phyloP scores from a whole-genome alignment of 1,140 invertebrate species.

The Berghia stephanieae region DNA sequence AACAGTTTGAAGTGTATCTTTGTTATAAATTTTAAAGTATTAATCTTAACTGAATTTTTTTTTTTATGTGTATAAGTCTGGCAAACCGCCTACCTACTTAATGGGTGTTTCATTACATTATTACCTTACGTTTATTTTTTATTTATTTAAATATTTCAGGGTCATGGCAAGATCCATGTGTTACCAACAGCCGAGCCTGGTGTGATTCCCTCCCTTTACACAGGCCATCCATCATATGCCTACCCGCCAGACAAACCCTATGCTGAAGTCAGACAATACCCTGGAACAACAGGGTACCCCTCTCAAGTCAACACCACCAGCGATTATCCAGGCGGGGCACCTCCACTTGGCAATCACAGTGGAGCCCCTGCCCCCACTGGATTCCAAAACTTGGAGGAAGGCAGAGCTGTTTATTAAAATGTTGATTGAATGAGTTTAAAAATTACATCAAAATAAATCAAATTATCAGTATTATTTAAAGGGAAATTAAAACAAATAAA shows the following conservation, averaged over 20 bases:
- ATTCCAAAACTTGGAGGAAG: slow-evolving; percentile 46
- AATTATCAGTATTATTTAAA: too few relatives aligned
- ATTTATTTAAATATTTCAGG: too few relatives aligned
- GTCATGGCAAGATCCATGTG: slow-evolving; percentile 56
- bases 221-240: slow-evolving; percentile 64
- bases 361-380: slow-evolving; percentile 59
- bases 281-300: slow-evolving; percentile 47
- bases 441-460: too few relatives aligned
- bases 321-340: slow-evolving; percentile 58
- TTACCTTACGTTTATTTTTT: too few relatives aligned
- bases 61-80: too few relatives aligned
- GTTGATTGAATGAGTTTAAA: background rate
- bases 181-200: slow-evolving; percentile 55
- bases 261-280: slow-evolving; percentile 57
- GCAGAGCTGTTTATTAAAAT: slow-evolving; percentile 29
- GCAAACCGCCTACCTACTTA: too few relatives aligned
- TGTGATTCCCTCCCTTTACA: slow-evolving; percentile 62
- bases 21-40: too few relatives aligned
- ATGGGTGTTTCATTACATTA: too few relatives aligned
- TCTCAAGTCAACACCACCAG: slow-evolving; percentile 29
- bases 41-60: too few relatives aligned
- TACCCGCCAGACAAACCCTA: slow-evolving; percentile 60
- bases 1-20: too few relatives aligned
- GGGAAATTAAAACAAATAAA: too few relatives aligned
- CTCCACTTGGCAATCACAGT: slow-evolving; percentile 53